A percentile compares a stretch with the other conserved stretches of the same genome.
Evolutionary conservation across 1,140 invertebrate species (phyloP).

Genomic region (Sycobia sp.): DNA sequence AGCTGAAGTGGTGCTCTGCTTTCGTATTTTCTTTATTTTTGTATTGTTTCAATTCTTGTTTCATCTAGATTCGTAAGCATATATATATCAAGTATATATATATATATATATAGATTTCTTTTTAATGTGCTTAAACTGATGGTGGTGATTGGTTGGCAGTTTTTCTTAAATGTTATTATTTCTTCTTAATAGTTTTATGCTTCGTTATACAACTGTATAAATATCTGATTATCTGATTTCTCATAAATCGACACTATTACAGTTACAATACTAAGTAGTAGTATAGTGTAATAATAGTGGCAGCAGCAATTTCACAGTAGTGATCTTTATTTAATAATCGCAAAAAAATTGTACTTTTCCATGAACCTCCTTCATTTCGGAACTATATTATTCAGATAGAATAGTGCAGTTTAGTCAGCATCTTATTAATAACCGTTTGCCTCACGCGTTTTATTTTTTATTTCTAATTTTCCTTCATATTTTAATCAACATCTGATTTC

Average conservation of each 20-base stretch:
- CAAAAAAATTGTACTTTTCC: slow-evolving; percentile 9
- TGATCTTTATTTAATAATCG: background rate
- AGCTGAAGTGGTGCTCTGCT: slow-evolving; percentile 29
- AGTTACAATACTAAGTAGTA: slow-evolving; percentile 3
- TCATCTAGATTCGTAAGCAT: slow-evolving; percentile 15
- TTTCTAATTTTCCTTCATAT: slow-evolving; percentile 35
- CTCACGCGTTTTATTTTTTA: slow-evolving; percentile 1
- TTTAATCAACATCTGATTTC: slow-evolving; percentile 44
- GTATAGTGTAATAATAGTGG: background rate
- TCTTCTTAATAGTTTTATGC: background rate
- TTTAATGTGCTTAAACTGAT: slow-evolving; percentile 7
- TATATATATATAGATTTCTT: too few relatives aligned
- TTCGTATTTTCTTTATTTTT: too few relatives aligned
- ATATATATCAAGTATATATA: slow-evolving; percentile 15
- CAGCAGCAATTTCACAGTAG: slow-evolving; percentile 8
- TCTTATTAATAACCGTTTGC: background rate
- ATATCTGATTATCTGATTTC: too few relatives aligned
- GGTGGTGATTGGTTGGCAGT: slow-evolving; percentile 20
- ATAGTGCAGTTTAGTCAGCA: slow-evolving; percentile 1
- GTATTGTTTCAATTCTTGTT: too few relatives aligned
- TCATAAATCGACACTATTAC: too few relatives aligned
- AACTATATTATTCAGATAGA: slow-evolving; percentile 19
- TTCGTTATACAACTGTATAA: too few relatives aligned
- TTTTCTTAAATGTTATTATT: background rate
- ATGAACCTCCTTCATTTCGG: background rate